Base-by-base conservation (phyloP, 2,888 invertebrate species). In the Podabrus alpinus region DNA sequence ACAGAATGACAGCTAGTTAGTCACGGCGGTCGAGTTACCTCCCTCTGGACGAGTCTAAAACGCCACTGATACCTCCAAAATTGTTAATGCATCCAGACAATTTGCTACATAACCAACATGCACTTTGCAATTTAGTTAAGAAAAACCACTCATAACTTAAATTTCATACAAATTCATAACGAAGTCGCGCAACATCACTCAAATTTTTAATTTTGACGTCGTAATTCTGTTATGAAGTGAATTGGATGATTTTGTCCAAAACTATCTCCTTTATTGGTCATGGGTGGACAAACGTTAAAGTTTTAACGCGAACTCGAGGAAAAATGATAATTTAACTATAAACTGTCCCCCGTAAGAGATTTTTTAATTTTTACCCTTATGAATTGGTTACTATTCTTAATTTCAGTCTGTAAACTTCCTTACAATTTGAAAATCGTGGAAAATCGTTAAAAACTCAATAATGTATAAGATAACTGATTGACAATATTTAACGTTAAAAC, bases 1-100 rank as follows among this genome's bases (percentile, higher is more conserved):
- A 79, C 76, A 77, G 76, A 78, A 80, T 82, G 83, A 83, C 83
- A 84, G 83, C 82, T 81, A 82, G 84, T 84, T 84, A 83, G 84
- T 83, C 83, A 83, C 83, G 79, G 82, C 80, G 84, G 83, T 83
- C 83, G 83, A 78, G 81, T 83, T 82, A 80, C 79, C 69, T 82
- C 82, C 82, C 81, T 66, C 21, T 78, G 81, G 82, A 82, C 75
- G 45, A 45, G 45, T 75, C 68, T 24, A 60, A 70, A 60, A 62
- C 71, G 21, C n/a, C 19, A 71, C 62, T 29, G 66, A 66, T 21
- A 19, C 15, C 17, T 64, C 62, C 21, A 9, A 64, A 64, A 64
- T 64, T 64, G 62, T 64, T 64, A 64, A 64, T 64, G 62, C 21
- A 19, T 45, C n/a, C 45, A n/a, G 45, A 45, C 45, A 45, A 45